Conservation (phyloP, 2,888 invertebrate genomes). For the Eumacrocentrus americanus region DNA sequence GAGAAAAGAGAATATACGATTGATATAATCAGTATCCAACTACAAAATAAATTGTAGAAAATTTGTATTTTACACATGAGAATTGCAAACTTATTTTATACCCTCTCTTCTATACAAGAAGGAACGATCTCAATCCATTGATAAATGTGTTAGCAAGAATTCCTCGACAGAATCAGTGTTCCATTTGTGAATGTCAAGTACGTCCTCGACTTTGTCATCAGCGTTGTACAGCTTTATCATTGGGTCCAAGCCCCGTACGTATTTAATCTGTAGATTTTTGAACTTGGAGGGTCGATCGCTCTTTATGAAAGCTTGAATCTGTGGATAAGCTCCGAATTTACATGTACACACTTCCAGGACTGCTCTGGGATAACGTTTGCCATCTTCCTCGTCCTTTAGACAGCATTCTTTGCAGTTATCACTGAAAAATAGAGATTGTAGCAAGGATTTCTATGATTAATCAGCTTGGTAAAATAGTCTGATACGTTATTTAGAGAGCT, state of each 20-base stretch:
- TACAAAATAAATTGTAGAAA: too few relatives aligned
- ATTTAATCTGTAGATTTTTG: constrained; percentile 89
- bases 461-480: too few relatives aligned
- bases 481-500: too few relatives aligned
- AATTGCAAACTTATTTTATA: too few relatives aligned
- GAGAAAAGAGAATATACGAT: too few relatives aligned
- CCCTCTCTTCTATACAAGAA: too few relatives aligned
- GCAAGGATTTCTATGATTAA: not conserved
- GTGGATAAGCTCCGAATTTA: constrained; percentile 97
- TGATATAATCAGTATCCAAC: too few relatives aligned
- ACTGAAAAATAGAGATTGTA: constrained; percentile 51
- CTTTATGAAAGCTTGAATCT: constrained; percentile 97
- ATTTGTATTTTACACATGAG: too few relatives aligned
- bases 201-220: constrained; percentile 82
- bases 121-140: too few relatives aligned
- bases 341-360: constrained; percentile 96
- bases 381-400: constrained; percentile 73
- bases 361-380: constrained; percentile 86
- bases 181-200: constrained; percentile 97
- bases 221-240: constrained; percentile 89
- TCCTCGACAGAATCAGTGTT: constrained; percentile 97
- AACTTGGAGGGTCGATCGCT: constrained; percentile 89
- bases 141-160: constrained; percentile 91
- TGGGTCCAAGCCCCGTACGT: constrained; percentile 92
- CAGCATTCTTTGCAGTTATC: constrained; percentile 82